Base-by-base conservation (phyloP, 2,113 vertebrate species). In the Pterocles burchelli region DNA sequence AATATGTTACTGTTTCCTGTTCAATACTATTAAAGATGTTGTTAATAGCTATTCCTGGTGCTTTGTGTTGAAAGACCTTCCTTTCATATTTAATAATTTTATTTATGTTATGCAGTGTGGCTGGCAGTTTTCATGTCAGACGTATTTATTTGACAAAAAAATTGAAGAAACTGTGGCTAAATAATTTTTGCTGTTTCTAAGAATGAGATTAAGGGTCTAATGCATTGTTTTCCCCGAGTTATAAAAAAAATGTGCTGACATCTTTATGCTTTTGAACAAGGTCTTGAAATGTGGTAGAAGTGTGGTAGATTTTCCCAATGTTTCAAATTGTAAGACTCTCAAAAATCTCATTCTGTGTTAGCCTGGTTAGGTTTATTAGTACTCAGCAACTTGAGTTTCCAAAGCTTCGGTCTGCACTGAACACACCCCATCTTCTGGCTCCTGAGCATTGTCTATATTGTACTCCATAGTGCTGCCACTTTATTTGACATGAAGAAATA, bases 281-380 rank as follows among this genome's bases (percentile, higher is more conserved):
- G 38, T 85, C 74, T 90, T 96, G 85, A 96, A 95, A 96, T 94
- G 67, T 97, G 46, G 61, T 72, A 81, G 61, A 83, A 80, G 43
- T 67, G 66, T 85, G 62, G 63, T 41, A 85, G 63, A 66, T 88
- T 92, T 91, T 80, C 25, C 22, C 59, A 63, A 3, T 66, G 52
- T 91, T 76, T 33, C 63, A 59, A 74, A 70, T 66, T 79, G 51
- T 34, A 58, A 55, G 38, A 57, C 22, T 84, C 25, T 85, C 38
- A 87, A 81, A 93, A 71, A 57, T 74, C 33, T 75, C 33, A 33
- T 54, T 77, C 36, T 88, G 8, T 58, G 2, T 49, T 76, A 89
- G 58, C 8, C 79, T 89, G 21, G 12, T 76, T 52, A 88, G 9
- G 6, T 49, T 85, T 92, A 17, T 62, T 83, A 41, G 36, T 29